Percentiles rank a stretch among this genome's conserved stretches.
Conservation (phyloP, 2,888 invertebrate species). For the Busseola fusca region DNA sequence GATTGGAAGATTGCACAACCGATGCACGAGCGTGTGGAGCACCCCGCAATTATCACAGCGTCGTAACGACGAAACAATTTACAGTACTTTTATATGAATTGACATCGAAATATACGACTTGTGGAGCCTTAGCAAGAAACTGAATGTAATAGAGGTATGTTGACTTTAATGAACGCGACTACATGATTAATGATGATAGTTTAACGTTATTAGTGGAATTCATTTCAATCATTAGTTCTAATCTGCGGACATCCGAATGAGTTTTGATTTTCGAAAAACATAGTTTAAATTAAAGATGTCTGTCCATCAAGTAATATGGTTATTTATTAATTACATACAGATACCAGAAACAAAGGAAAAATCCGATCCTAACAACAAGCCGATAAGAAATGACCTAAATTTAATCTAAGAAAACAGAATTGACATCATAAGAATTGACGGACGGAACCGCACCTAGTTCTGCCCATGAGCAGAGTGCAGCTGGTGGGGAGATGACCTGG, state of each 20-base stretch:
- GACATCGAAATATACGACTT: slow-evolving; percentile 37
- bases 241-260: slow-evolving; percentile 44
- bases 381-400: not conserved
- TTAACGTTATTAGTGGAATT: slow-evolving; percentile 41
- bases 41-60: slow-evolving; percentile 32
- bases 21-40: slow-evolving; percentile 4
- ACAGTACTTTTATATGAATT: slow-evolving; percentile 49
- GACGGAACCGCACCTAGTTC: not conserved
- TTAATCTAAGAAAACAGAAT: not conserved
- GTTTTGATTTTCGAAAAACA: slow-evolving; percentile 39
- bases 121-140: slow-evolving; percentile 26
- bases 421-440: not conserved
- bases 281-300: not conserved
- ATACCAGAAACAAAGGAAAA: not conserved
- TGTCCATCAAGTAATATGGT: slow-evolving; percentile 9
- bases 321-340: slow-evolving; percentile 4
- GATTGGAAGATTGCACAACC: slow-evolving; percentile 42
- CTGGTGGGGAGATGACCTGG: not conserved
- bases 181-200: slow-evolving; percentile 44
- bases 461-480: not conserved
- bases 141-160: slow-evolving; percentile 37
- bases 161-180: slow-evolving; percentile 32
- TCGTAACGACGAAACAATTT: slow-evolving; percentile 48
- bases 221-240: slow-evolving; percentile 34
- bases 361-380: slow-evolving; percentile 1